Percentiles rank a stretch among this genome's conserved stretches.
phyloP scores from a whole-genome alignment of 2,888 invertebrate genomes.

The Taphrorychus bicolor region DNA sequence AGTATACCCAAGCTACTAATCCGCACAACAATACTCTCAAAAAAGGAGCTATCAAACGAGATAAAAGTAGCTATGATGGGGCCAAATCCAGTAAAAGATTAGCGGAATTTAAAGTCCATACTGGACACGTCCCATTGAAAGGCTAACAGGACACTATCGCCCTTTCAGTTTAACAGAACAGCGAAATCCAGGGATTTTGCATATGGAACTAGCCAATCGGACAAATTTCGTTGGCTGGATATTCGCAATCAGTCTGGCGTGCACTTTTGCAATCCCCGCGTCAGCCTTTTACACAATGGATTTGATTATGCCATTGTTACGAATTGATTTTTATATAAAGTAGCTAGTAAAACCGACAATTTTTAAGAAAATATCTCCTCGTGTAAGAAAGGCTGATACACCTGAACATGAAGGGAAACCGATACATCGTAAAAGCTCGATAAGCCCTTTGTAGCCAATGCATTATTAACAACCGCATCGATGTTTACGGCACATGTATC shows the following conservation, averaged over 20 bases:
- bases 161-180: constrained; percentile 11
- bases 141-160: constrained; percentile 1
- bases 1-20: too few relatives aligned
- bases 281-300: constrained; percentile 14
- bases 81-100: not conserved
- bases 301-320: not conserved
- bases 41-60: not conserved
- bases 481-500: constrained; percentile 39
- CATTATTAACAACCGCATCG: constrained; percentile 34
- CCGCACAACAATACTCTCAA: not conserved
- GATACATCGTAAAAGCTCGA: constrained; percentile 8
- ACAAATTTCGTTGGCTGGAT: constrained; percentile 29
- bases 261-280: constrained; percentile 26
- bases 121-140: constrained; percentile 3
- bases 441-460: constrained; percentile 28
- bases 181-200: constrained; percentile 19
- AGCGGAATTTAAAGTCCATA: not conserved
- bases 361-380: not conserved
- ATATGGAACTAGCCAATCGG: constrained; percentile 31
- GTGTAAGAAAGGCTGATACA: not conserved
- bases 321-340: not conserved
- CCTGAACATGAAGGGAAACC: constrained; percentile 6
- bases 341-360: not conserved
- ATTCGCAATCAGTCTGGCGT: constrained; percentile 36
- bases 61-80: not conserved